These are phyloP conservation scores for Bos javanicus DNA, from an alignment of 2,113 vertebrate species.

Conservation along the genomic window DNA sequence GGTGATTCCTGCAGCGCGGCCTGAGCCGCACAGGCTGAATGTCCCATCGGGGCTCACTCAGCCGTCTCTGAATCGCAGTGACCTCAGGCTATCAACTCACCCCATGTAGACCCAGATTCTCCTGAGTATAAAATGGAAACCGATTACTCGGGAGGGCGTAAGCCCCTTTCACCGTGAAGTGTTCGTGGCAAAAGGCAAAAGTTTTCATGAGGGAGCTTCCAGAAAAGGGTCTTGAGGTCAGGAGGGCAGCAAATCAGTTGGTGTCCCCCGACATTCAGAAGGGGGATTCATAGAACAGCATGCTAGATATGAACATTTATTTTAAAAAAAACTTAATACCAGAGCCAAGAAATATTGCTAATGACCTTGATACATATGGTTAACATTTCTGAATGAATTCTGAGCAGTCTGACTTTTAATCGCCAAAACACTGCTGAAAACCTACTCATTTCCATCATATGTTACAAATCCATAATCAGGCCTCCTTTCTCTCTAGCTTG, in stretches of 20 bases:
- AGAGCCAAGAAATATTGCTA: background rate
- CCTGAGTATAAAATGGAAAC: background rate
- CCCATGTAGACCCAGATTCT: background rate
- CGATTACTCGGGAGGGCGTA: background rate
- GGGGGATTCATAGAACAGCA: no score
- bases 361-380: background rate
- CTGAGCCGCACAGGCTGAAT: background rate
- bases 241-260: background rate
- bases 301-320: background rate
- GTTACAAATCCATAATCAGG: background rate
- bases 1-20: background rate
- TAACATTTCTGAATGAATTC: background rate
- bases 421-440: background rate
- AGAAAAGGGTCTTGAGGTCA: background rate
- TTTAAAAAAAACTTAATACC: background rate
- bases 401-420: background rate
- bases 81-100: background rate
- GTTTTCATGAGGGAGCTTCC: background rate
- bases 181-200: background rate
- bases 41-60: background rate
- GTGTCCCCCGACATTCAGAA: no score
- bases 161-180: background rate
- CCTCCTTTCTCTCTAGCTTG: background rate
- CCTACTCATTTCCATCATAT: background rate
- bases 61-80: background rate